These are phyloP conservation scores for Mimachlamys varia DNA, from an alignment of 2,888 invertebrate species.

Conservation along the genomic window DNA sequence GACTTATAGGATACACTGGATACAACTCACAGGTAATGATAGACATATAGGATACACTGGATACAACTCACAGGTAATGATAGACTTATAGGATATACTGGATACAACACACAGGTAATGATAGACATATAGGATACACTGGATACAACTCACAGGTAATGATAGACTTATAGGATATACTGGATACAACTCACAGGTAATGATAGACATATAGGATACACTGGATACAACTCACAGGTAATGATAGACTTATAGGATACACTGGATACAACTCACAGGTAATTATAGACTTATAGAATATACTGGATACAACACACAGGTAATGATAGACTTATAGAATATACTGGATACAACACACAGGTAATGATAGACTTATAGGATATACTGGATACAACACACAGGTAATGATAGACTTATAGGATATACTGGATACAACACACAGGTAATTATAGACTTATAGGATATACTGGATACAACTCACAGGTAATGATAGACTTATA, in stretches of 20 bases:
- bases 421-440: constrained; percentile 54
- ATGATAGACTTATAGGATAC: neutral
- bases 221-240: constrained; percentile 70
- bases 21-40: constrained; percentile 69
- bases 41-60: neutral
- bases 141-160: constrained; percentile 70
- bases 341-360: constrained; percentile 63
- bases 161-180: neutral
- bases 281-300: constrained; percentile 18
- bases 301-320: constrained; percentile 66
- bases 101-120: constrained; percentile 70
- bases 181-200: constrained; percentile 70
- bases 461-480: constrained; percentile 50
- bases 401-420: constrained; percentile 58
- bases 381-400: constrained; percentile 59
- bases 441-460: constrained; percentile 62
- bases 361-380: constrained; percentile 55
- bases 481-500: constrained; percentile 64
- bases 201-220: neutral
- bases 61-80: constrained; percentile 70
- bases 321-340: constrained; percentile 49
- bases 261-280: constrained; percentile 70
- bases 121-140: neutral
- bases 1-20: neutral
- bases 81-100: neutral